Base-by-base conservation (phyloP, 2,888 invertebrate genomes). In the Eilema sororculum region DNA sequence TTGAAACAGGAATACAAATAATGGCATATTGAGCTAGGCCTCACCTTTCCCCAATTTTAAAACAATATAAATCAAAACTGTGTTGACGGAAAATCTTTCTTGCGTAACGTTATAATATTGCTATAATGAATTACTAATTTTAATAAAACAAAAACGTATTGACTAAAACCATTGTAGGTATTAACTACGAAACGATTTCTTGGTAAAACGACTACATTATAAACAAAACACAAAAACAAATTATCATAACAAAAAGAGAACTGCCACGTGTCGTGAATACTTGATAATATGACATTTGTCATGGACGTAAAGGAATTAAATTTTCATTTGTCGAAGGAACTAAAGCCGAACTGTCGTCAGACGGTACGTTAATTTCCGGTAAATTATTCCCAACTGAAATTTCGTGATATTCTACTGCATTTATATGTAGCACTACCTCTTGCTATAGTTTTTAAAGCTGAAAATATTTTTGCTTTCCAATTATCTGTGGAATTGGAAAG, bases 331-430 rank as follows among this genome's bases (percentile, higher is more conserved):
- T 46, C 52, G 52, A n/a, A 52, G n/a, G 52, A 52, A 52, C 52
- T 52, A 52, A 52, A 52, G n/a, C 52, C 52, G 52, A 52, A 52
- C 52, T 52, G 52, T 52, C 52, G 52, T 52, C 52, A 52, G 52
- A 52, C 52, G n/a, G 52, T 52, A 52, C 52, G n/a, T 52, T 52
- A 25, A 58, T 58, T 58, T 58, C 25, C 24, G 25, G 25, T 52
- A 52, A 9, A 20, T 52, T 52, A 52, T 52, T 52, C n/a, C 20
- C 9, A 9, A 52, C 52, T 52, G 52, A n/a, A 52, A 52, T n/a
- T 46, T 9, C 52, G n/a, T n/a, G n/a, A 52, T 52, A 9, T n/a
- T 52, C 52, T n/a, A 52, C n/a, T n/a, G n/a, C n/a, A 52, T 20
- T 25, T 52, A n/a, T 52, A 52, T 52, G 16, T n/a, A 52, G 2